Percentiles rank a stretch among this genome's conserved stretches.
Evolutionary conservation across 2,888 invertebrate species (phyloP).

Genomic region (Rhingia rostrata): DNA sequence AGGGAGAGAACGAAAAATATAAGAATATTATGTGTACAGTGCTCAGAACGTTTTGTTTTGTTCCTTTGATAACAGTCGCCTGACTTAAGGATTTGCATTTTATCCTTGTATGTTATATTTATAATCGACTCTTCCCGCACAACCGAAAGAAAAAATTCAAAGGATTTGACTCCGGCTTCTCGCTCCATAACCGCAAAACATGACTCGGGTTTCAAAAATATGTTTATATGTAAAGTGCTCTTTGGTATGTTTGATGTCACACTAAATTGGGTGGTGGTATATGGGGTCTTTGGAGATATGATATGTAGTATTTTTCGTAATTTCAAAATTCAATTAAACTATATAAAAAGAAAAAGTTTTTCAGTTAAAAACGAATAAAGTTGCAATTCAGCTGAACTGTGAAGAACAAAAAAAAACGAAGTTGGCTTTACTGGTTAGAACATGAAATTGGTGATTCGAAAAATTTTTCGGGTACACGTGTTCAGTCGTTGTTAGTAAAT

Average conservation of each 20-base stretch:
- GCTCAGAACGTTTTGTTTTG: conserved; percentile 14
- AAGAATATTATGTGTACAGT: conserved; percentile 32
- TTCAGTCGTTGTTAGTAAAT: no score
- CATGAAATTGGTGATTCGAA: no score
- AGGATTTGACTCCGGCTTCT: conserved; percentile 9
- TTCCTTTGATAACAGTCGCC: conserved; percentile 19
- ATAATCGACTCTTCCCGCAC: background rate
- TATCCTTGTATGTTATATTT: conserved; percentile 3
- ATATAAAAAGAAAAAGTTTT: conserved; percentile 55
- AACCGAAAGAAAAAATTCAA: conserved; percentile 37
- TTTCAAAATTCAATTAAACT: conserved; percentile 46
- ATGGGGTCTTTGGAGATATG: background rate
- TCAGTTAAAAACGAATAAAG: conserved; percentile 55
- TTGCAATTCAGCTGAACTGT: no score
- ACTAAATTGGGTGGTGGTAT: background rate
- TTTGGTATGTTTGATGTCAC: conserved; percentile 26
- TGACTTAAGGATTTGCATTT: conserved; percentile 34
- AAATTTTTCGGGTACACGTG: no score
- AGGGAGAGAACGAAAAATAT: conserved; percentile 1
- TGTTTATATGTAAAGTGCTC: conserved; percentile 13
- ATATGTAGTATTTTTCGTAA: background rate
- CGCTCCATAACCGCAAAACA: conserved; percentile 33
- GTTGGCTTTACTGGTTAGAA: no score
- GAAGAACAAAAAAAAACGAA: no score
- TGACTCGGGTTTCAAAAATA: conserved; percentile 13